Percentiles rank a stretch among this genome's conserved stretches.
phyloP scores from a whole-genome alignment of 2,797 vertebrate genomes.

The Myotis myotis region DNA sequence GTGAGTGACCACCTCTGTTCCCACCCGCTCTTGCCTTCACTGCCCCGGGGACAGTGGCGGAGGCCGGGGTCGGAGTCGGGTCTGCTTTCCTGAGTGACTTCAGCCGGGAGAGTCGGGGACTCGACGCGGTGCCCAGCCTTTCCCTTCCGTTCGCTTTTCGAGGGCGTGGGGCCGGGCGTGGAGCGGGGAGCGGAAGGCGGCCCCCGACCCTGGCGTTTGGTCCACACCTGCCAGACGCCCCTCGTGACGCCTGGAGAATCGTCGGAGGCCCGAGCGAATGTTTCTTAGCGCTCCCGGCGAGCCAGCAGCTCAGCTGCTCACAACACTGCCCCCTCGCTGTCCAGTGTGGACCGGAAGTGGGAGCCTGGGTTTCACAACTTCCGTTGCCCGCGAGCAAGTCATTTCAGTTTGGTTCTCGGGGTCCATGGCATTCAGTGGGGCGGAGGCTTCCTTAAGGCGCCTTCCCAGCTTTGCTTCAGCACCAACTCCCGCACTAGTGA shows the following conservation, averaged over 20 bases:
- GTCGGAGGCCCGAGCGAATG: background rate
- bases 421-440: background rate
- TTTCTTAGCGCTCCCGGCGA: background rate
- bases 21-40: background rate
- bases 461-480: background rate
- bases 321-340: background rate
- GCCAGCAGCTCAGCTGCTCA: background rate
- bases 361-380: background rate
- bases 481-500: background rate
- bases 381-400: background rate
- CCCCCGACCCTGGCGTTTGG: background rate
- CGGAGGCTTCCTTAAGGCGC: background rate
- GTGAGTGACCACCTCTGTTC: slow-evolving; percentile 72
- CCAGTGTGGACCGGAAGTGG: background rate
- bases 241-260: background rate
- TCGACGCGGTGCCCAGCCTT: background rate
- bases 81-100: background rate
- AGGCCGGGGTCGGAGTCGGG: background rate
- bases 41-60: background rate
- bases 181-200: background rate
- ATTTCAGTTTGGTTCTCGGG: background rate
- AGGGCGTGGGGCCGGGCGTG: background rate
- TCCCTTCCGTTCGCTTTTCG: background rate
- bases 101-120: background rate
- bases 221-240: background rate